Evolutionary conservation across 1,140 invertebrate genomes (phyloP), one percentile per base, ranked within the genome.

Genomic region (Aphaenogaster floridana): DNA sequence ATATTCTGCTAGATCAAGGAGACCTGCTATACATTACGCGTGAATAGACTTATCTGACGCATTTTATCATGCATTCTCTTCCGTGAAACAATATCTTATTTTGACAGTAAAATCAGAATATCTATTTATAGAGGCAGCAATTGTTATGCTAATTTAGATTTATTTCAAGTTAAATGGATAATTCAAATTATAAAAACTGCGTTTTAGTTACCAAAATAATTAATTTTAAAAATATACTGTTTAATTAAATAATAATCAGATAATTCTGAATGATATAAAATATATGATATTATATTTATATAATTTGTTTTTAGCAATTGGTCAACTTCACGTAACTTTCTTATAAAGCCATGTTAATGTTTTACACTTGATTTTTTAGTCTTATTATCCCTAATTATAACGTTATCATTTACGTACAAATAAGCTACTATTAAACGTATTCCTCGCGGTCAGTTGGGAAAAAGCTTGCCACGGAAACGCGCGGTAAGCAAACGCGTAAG

Each of bases 401-500:
- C 36, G 42, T 83, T 83, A 74, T 13, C 54, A 48, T 61, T 61
- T 84, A 63, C 9, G 28, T 13, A 21, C n/a, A 54, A 61, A 74
- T 84, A 84, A 84, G 69, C 69, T 15, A 57, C n/a, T 84, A 84
- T 76, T 84, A 84, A 84, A 34, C 42, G n/a, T 83, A 83, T 83
- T 48, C 34, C 28, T 48, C 28, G 50, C 13, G 39, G 74, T 79
- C 21, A 54, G 76, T 66, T 34, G 39, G 72, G 48, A 79, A 86
- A 86, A 86, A 86, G 39, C 48, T 64, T 63, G 36, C 45, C 42
- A 17, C 52, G 68, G 36, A 86, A 71, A 80, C 15, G 63, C 52
- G 36, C 13, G 80, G 57, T 76, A 87, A 87, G 80, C 79, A 84
- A 87, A 84, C 50, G 80, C 66, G 86, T 83, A 83, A 86, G 86